Conservation (phyloP, 1,140 invertebrate genomes). For the Scylla paramamosain region DNA sequence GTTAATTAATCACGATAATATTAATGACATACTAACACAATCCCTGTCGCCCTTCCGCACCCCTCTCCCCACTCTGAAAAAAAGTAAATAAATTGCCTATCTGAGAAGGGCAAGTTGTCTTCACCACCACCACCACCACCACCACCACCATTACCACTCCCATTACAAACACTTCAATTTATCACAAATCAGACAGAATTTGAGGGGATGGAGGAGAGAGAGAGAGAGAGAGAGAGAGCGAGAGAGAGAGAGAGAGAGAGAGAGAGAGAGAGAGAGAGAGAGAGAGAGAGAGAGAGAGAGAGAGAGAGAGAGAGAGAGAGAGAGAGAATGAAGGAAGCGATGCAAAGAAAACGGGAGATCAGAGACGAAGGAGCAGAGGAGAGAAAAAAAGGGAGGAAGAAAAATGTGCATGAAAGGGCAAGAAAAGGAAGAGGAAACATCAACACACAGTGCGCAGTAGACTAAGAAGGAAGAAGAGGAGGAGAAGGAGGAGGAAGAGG, state of each 20-base stretch:
- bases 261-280: not conserved
- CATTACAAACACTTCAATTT: no score
- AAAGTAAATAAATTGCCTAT: not conserved
- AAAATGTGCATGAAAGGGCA: no score
- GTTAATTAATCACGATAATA: not conserved
- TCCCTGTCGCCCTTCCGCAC: no score
- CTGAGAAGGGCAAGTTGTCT: not conserved
- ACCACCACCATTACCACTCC: no score
- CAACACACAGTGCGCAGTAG: not conserved
- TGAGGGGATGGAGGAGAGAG: not conserved
- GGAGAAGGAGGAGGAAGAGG: not conserved
- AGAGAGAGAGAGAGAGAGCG: not conserved
- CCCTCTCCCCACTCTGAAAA: no score
- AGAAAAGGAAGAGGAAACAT: no score
- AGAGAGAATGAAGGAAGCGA: not conserved
- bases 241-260: no score
- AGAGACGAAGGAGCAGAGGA: no score
- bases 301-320: slow-evolving; percentile 43
- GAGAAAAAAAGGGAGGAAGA: no score
- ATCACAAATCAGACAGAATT: no score
- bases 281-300: slow-evolving; percentile 43
- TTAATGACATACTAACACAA: not conserved
- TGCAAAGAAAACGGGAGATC: not conserved
- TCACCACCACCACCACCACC: not conserved
- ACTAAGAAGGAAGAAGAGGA: not conserved